Conservation (phyloP, 2,888 invertebrate genomes). For the Latrodectus elegans region DNA sequence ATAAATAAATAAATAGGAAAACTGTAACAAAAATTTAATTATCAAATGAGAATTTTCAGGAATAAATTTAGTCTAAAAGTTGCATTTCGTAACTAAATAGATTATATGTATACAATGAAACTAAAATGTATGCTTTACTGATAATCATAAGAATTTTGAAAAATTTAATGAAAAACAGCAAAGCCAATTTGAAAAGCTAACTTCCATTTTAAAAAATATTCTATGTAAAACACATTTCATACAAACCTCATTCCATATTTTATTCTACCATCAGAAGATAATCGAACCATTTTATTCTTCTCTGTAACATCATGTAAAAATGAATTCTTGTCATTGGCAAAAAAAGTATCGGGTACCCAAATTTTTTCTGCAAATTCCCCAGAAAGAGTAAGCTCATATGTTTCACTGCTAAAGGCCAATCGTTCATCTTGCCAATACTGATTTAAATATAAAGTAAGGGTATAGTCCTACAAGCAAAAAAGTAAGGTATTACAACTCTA, state of each 20-base stretch:
- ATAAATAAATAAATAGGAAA: too few species aligned
- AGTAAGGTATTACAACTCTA: neutral
- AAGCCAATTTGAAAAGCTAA: too few species aligned
- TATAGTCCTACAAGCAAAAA: conserved; percentile 88
- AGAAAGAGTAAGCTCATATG: conserved; percentile 87
- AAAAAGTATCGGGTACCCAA: conserved; percentile 99
- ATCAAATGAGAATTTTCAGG: too few species aligned
- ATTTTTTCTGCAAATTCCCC: conserved; percentile 99
- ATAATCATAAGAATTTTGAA: too few species aligned
- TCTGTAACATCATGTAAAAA: conserved; percentile 99
- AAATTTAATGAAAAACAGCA: too few species aligned
- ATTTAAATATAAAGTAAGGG: conserved; percentile 98
- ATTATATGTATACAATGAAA: too few species aligned
- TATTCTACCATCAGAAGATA: conserved; percentile 94
- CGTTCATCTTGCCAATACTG: conserved; percentile 99
- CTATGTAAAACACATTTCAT: too few species aligned
- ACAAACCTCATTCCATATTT: conserved; percentile 94
- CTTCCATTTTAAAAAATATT: too few species aligned
- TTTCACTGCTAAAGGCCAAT: conserved; percentile 85
- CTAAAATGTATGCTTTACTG: too few species aligned
- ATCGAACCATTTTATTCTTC: conserved; percentile 95
- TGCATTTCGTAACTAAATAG: too few species aligned
- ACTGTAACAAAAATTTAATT: too few species aligned
- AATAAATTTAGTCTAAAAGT: too few species aligned
- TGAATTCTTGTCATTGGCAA: conserved; percentile 96